Evolutionary conservation across 2,888 invertebrate genomes (phyloP), one percentile per base, ranked within the genome.

Genomic region (Sphinx pinastri): DNA sequence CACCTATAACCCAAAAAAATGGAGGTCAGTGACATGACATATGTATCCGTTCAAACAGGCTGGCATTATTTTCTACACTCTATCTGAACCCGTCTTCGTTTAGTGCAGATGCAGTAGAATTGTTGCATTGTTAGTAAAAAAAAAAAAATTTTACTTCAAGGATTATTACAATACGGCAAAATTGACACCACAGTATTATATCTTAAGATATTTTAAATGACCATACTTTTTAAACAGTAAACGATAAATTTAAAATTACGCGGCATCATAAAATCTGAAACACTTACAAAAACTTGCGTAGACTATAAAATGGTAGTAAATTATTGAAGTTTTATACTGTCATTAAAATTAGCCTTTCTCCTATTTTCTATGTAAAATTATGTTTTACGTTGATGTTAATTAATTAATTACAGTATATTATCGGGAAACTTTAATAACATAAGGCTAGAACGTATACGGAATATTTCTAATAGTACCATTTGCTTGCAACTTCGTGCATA

Each of bases 261-360:
- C 71, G 73, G 70, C 70, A 51, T 71, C 38, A 72, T 75, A 72
- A 77, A 72, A 75, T 72, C 66, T 58, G 68, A 13, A 69, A 71
- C 54, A 71, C 67, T 63, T 25, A 25, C 59, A 70, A 60, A 73
- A 77, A 60, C 68, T 68, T 25, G 71, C 71, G 71, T 75, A 71
- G 72, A 69, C 72, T 31, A 70, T 73, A 79, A 78, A 75, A 74
- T 71, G 69, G 66, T 68, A 73, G 70, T 80, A 82, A 82, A 82
- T 79, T 79, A 76, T 67, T 66, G n/a, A 74, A 74, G 72, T 71
- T 77, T 79, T 78, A 82, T 81, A 73, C 77, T 75, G 76, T 72
- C 73, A 73, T 82, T 79, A 82, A 82, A 80, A 79, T 79, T 77
- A 78, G 79, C 76, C 76, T 77, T 75, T 77, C 68, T 69, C 71